phyloP scores from a whole-genome alignment of 2,113 vertebrate genomes.

The Amia ocellicauda region DNA sequence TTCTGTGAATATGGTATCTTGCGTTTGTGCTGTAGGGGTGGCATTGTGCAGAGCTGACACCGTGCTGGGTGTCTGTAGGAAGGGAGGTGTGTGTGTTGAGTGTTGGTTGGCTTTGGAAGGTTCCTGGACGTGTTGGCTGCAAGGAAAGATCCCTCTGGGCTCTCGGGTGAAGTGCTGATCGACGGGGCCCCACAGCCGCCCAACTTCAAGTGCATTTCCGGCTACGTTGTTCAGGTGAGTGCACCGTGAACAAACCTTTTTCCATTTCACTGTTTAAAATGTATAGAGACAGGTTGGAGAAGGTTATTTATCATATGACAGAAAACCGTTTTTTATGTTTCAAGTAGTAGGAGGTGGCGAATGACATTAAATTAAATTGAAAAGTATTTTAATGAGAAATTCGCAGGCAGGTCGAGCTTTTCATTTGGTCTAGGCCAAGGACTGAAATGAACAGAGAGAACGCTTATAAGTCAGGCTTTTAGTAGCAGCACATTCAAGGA shows the following conservation, averaged over 20 bases:
- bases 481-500: too few relatives aligned
- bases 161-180: constrained; percentile 78
- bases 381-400: too few relatives aligned
- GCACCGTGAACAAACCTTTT: neutral
- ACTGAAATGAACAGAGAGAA: too few relatives aligned
- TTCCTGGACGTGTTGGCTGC: constrained; percentile 76
- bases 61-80: too few relatives aligned
- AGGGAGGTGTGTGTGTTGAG: neutral
- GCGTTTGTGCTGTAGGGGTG: neutral
- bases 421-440: too few relatives aligned
- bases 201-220: constrained; percentile 90
- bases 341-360: too few relatives aligned
- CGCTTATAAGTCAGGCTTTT: too few relatives aligned
- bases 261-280: neutral
- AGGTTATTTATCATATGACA: too few relatives aligned
- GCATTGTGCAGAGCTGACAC: neutral
- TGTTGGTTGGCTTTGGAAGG: constrained; percentile 44
- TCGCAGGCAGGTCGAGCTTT: too few relatives aligned
- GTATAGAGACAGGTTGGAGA: neutral
- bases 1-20: neutral
- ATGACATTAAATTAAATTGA: too few relatives aligned
- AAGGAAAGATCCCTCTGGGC: constrained; percentile 70
- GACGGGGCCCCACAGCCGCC: constrained; percentile 81
- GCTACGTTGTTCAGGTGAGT: constrained; percentile 89
- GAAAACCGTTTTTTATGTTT: too few relatives aligned